These are phyloP conservation scores for Girardia tigrina DNA, from an alignment of 2,888 invertebrate genomes.

Conservation along the genomic window DNA sequence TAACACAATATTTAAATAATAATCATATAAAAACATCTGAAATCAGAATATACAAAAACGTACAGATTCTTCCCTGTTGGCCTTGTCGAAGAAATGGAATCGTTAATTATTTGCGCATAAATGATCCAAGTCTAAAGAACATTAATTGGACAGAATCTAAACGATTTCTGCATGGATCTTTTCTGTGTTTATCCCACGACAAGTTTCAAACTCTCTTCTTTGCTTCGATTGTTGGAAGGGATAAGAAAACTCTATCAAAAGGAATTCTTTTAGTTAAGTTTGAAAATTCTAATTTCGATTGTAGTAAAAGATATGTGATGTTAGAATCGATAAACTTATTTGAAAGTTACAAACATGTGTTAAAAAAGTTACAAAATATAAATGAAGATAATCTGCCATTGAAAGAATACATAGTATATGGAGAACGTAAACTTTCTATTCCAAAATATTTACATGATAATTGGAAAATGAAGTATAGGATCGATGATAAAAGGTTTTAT, in stretches of 20 bases:
- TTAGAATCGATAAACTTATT: background rate
- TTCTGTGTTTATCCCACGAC: conserved; percentile 10
- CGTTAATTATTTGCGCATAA: background rate
- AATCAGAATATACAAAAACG: background rate
- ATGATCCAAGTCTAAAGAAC: background rate
- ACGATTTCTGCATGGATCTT: background rate
- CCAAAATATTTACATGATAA: no score
- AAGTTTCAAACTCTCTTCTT: background rate
- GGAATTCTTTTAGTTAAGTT: conserved; percentile 23
- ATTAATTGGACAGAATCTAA: background rate
- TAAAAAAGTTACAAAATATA: background rate
- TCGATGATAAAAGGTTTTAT: no score
- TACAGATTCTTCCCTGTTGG: background rate
- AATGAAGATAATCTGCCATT: background rate
- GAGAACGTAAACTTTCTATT: background rate
- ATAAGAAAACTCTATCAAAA: background rate
- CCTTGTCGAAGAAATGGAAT: background rate
- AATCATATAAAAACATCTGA: background rate
- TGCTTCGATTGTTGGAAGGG: background rate
- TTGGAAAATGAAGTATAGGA: no score
- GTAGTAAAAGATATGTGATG: background rate
- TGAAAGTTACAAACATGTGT: background rate
- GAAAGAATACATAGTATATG: background rate
- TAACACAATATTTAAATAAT: background rate
- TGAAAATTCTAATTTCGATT: background rate